phyloP scores from a whole-genome alignment of 1,140 invertebrate species.

The Zeugodacus cucurbitae region DNA sequence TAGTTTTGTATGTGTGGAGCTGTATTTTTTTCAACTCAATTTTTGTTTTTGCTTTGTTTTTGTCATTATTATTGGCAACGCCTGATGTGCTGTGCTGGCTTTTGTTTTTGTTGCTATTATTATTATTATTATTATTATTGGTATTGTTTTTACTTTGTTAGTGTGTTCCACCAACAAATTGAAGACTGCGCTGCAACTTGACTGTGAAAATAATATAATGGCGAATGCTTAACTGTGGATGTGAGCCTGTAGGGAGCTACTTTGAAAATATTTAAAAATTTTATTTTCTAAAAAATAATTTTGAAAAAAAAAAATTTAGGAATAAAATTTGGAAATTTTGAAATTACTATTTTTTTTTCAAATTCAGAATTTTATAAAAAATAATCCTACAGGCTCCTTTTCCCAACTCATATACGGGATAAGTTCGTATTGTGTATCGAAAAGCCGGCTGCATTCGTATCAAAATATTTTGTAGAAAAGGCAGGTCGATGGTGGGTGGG shows the following conservation, averaged over 20 bases:
- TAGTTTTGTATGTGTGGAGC: background rate
- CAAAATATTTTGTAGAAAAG: conserved; percentile 47
- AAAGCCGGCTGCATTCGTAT: conserved; percentile 20
- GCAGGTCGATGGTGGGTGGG: conserved; percentile 59
- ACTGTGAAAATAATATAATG: background rate
- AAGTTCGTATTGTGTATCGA: background rate
- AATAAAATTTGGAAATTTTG: no score
- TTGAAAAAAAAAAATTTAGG: no score
- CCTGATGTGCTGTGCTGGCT: background rate
- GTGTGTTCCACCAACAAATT: background rate
- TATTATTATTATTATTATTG: conserved; percentile 35
- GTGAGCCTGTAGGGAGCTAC: background rate
- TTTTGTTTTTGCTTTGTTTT: conserved; percentile 38
- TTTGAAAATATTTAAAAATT: no score
- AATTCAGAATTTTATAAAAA: no score
- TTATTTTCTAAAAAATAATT: no score
- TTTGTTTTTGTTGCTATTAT: conserved; percentile 40
- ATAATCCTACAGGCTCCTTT: background rate
- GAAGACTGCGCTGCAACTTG: background rate
- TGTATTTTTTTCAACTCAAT: background rate
- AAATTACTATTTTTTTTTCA: no score
- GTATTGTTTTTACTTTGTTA: conserved; percentile 8
- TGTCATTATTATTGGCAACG: conserved; percentile 39
- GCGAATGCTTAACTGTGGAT: background rate
- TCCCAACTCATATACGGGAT: background rate